These are phyloP conservation scores for Poecilia latipinna DNA, from an alignment of 2,113 vertebrate genomes.

Conservation along the genomic window DNA sequence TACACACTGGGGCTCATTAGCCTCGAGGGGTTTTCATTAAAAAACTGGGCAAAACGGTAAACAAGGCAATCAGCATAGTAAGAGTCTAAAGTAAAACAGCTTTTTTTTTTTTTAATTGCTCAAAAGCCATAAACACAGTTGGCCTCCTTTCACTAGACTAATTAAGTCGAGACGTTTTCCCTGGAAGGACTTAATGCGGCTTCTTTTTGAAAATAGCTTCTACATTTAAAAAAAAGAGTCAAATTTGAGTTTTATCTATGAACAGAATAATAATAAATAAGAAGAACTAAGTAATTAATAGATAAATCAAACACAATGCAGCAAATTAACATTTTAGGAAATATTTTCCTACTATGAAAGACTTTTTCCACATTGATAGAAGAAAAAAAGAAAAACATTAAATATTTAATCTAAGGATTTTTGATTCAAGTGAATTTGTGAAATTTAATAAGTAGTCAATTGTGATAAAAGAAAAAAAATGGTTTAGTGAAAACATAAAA, in stretches of 20 bases:
- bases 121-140: slow-evolving; percentile 25
- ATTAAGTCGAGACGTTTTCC: slow-evolving; percentile 27
- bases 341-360: not conserved
- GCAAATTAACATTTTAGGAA: not conserved
- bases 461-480: not conserved
- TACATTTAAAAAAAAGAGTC: not conserved
- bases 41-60: slow-evolving; percentile 34
- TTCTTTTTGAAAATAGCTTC: not conserved
- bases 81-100: slow-evolving; percentile 29
- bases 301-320: not conserved
- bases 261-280: too few species aligned
- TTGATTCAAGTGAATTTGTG: too few species aligned
- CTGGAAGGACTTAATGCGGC: slow-evolving; percentile 7
- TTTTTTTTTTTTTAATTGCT: slow-evolving; percentile 41
- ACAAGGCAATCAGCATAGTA: slow-evolving; percentile 39
- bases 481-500: not conserved
- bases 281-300: too few species aligned
- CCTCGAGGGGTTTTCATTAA: slow-evolving; percentile 44
- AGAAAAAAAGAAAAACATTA: not conserved
- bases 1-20: slow-evolving; percentile 10
- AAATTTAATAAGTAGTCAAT: too few species aligned
- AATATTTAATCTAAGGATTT: not conserved
- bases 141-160: slow-evolving; percentile 20
- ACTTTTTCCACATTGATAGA: not conserved
- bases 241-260: not conserved